Base-by-base conservation (phyloP, 2,888 invertebrate species). In the Pilophorus perplexus region DNA sequence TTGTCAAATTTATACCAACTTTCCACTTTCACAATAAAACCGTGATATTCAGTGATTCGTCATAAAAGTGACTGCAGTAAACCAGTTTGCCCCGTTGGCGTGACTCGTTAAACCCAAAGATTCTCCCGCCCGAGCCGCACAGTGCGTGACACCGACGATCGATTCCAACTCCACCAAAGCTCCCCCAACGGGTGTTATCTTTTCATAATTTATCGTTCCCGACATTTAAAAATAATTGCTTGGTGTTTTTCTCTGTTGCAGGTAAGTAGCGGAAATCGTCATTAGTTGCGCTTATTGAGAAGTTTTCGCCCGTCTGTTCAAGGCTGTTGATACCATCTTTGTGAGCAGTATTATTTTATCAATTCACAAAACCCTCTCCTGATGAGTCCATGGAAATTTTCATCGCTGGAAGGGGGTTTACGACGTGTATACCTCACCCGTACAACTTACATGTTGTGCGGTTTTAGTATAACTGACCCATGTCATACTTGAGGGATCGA, bases 91-190 rank as follows among this genome's bases (percentile, higher is more conserved):
- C 6, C n/a, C 46, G 1, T 22, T 52, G 14, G 52, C 52, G 52
- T 52, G 52, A 14, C 25, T 14, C 18, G 52, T 8, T 23, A 52
- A 14, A 28, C 52, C 27, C 28, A 52, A 25, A 12, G 52, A 28
- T 28, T 52, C 52, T 28, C 52, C 52, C 52, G 10, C 52, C 52
- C 10, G n/a, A 16, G 25, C 46, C 3, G 52, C 16, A 18, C 28
- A 25, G 20, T 48, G 48, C 48, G 48, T 52, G 52, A 52, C 52
- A 5, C 27, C 27, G 14, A n/a, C 28, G 52, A 52, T 52, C 52
- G 52, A 52, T 52, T 28, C 52, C 52, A 10, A 1, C 52, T 28
- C 52, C 27, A 25, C 27, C 28, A 28, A 46, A 23, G 46, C 46
- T 22, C 46, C 46, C 23, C n/a, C n/a, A n/a, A n/a, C n/a, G n/a